phyloP scores from a whole-genome alignment of 1,140 invertebrate genomes.

The Euwallacea similis region DNA sequence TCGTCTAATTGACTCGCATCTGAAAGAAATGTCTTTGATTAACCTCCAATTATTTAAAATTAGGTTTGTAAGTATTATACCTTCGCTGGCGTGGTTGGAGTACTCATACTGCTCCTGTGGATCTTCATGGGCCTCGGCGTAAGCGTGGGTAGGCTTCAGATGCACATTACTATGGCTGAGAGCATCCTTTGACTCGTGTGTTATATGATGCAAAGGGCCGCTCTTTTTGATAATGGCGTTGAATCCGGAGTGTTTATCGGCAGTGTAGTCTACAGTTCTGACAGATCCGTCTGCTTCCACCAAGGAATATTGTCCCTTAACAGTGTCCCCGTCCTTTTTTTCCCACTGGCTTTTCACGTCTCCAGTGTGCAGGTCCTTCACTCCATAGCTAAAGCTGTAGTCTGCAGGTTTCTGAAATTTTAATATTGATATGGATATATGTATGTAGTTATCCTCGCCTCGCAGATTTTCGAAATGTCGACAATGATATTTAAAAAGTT shows the following conservation, averaged over 20 bases:
- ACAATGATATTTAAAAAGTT: too few relatives aligned
- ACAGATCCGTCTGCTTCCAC: constrained; percentile 61
- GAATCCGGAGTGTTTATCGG: constrained; percentile 59
- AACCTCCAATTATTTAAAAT: background rate
- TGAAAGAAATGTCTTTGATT: background rate
- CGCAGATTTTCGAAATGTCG: too few relatives aligned
- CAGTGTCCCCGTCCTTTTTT: constrained; percentile 49
- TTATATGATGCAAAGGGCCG: constrained; percentile 45
- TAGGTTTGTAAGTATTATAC: background rate
- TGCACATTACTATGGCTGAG: constrained; percentile 28
- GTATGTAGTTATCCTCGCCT: too few relatives aligned
- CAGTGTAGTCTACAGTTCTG: constrained; percentile 61
- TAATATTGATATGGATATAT: too few relatives aligned
- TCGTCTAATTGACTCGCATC: background rate
- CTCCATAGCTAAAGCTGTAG: constrained; percentile 74
- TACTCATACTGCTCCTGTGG: constrained; percentile 21
- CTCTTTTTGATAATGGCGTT: constrained; percentile 51
- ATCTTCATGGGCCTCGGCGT: constrained; percentile 3
- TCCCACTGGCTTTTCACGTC: constrained; percentile 62
- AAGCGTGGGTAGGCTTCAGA: background rate
- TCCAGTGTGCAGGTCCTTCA: constrained; percentile 71
- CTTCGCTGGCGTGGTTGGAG: background rate
- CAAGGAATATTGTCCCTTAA: constrained; percentile 51
- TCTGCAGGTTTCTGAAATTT: constrained; percentile 45
- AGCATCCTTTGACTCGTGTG: constrained; percentile 20